These are phyloP conservation scores for Ibidorhyncha struthersii DNA, from an alignment of 2,113 vertebrate genomes.

Conservation along the genomic window DNA sequence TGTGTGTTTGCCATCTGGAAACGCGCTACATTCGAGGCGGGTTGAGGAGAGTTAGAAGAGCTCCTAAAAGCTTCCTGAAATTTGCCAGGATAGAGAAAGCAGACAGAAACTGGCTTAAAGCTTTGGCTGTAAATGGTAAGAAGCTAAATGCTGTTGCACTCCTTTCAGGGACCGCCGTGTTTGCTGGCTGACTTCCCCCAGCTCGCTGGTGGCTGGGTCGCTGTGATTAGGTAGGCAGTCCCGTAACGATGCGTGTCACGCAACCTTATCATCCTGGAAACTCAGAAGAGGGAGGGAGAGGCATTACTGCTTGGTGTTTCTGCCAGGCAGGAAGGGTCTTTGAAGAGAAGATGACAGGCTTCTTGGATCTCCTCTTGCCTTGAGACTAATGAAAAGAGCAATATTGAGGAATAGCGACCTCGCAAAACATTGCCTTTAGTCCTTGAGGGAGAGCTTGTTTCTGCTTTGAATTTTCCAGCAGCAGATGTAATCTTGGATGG, in stretches of 20 bases:
- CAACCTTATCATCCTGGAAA: neutral
- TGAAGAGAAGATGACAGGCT: neutral
- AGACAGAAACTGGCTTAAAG: neutral
- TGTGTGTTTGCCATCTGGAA: no score
- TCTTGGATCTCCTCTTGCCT: neutral
- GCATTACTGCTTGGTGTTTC: neutral
- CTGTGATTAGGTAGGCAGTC: neutral
- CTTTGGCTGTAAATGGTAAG: neutral
- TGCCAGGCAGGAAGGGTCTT: neutral
- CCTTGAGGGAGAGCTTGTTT: neutral
- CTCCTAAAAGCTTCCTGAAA: neutral
- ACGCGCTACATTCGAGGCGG: rapidly evolving
- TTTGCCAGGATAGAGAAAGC: neutral
- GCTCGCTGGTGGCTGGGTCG: neutral
- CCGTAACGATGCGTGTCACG: rapidly evolving
- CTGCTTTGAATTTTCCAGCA: neutral
- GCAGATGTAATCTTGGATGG: neutral
- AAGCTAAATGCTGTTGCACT: rapidly evolving
- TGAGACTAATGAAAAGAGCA: neutral
- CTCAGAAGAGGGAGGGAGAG: neutral
- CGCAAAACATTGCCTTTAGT: neutral
- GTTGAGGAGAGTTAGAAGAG: neutral
- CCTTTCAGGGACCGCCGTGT: rapidly evolving
- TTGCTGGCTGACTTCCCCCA: no score
- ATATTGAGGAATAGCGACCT: neutral